Conservation (phyloP, 2,113 vertebrate species). For the Eulemur rufifrons region DNA sequence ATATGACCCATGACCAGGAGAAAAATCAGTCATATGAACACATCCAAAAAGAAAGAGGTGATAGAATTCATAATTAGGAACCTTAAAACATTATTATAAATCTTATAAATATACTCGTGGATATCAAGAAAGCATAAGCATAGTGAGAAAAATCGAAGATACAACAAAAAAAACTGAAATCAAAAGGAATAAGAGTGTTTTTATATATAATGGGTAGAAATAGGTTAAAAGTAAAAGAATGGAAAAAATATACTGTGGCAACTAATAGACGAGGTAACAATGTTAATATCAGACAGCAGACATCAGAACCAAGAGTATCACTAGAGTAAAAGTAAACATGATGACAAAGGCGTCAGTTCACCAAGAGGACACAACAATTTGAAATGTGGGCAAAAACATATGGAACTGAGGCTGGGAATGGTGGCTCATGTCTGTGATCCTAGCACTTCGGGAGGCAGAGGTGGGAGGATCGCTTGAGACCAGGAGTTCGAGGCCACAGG, state of each 20-base stretch:
- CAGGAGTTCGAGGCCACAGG: too few relatives aligned
- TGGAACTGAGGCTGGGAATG: too few relatives aligned
- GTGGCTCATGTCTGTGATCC: too few relatives aligned
- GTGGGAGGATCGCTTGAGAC: too few relatives aligned
- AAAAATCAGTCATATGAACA: not conserved
- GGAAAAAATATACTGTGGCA: not conserved
- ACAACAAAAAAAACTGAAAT: not conserved
- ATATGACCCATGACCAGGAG: not conserved
- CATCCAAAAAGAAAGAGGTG: not conserved
- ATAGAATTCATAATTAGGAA: not conserved
- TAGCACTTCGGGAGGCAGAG: too few relatives aligned
- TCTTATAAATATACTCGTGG: not conserved
- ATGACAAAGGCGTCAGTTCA: not conserved
- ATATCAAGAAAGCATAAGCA: not conserved
- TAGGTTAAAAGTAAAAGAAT: not conserved
- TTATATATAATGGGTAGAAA: not conserved
- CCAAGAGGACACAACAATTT: not conserved
- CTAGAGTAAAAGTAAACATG: not conserved
- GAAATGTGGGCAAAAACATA: not conserved
- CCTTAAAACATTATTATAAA: not conserved
- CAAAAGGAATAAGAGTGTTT: not conserved
- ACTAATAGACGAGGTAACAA: not conserved
- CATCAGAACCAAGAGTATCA: not conserved
- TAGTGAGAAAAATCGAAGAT: not conserved
- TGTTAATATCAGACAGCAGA: not conserved